Conservation (phyloP, 2,113 vertebrate genomes). For the Brachyhypopomus gauderio region DNA sequence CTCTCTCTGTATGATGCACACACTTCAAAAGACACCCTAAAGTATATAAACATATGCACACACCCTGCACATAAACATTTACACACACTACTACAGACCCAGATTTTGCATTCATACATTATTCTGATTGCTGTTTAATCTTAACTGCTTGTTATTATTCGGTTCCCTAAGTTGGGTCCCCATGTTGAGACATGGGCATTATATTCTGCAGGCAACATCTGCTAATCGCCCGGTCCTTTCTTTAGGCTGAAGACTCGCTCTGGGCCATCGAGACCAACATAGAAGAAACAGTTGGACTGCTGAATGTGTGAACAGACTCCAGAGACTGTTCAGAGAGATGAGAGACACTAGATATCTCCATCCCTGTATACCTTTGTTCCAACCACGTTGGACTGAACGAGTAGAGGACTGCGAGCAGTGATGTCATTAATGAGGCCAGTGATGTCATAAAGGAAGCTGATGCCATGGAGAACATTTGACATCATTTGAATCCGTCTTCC, state of each 20-base stretch:
- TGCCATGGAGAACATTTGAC: neutral
- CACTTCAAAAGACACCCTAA: neutral
- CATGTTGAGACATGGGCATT: neutral
- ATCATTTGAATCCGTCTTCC: neutral
- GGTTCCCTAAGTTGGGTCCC: neutral
- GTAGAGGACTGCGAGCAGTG: constrained; percentile 13
- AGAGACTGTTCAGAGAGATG: constrained; percentile 20
- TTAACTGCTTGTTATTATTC: neutral
- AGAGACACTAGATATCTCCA: constrained; percentile 4
- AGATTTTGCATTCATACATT: neutral
- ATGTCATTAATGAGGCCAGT: constrained; percentile 1
- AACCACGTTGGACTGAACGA: neutral
- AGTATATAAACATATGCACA: neutral
- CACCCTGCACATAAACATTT: no score
- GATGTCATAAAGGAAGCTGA: constrained; percentile 18
- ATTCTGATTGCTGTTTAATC: neutral
- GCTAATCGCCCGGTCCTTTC: constrained; percentile 40
- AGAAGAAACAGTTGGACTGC: neutral
- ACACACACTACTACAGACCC: neutral
- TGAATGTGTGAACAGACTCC: neutral
- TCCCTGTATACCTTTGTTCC: neutral
- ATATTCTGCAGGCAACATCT: no score
- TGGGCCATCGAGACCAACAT: constrained; percentile 50
- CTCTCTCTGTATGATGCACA: neutral
- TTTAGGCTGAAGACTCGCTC: constrained; percentile 50